Evolutionary conservation across 1,140 invertebrate genomes (phyloP).

Genomic region (Conopomorpha cramerella): DNA sequence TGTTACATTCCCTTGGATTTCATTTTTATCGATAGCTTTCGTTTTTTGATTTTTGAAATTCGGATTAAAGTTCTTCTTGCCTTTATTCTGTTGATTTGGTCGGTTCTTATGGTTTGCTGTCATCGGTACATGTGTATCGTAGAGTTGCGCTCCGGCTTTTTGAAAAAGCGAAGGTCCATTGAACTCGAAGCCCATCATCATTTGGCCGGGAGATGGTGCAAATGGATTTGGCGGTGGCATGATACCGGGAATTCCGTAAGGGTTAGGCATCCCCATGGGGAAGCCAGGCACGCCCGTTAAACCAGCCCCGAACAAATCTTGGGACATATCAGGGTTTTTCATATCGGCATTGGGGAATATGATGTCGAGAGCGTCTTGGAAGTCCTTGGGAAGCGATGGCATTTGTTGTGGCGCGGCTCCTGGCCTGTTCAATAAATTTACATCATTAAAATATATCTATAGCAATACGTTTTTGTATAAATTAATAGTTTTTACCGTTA

Average conservation of each 20-base stretch:
- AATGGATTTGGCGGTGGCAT: no score
- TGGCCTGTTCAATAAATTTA: no score
- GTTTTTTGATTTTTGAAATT: not conserved
- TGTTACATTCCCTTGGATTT: slow-evolving; percentile 2
- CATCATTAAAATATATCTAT: no score
- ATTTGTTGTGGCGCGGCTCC: no score
- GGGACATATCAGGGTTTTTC: slow-evolving; percentile 18
- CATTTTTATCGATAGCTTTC: not conserved
- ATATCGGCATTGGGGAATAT: slow-evolving; percentile 66
- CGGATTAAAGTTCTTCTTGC: slow-evolving; percentile 2
- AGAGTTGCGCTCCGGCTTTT: slow-evolving; percentile 25
- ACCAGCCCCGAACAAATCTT: slow-evolving; percentile 14
- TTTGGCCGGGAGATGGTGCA: no score
- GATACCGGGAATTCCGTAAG: no score
- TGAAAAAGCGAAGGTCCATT: slow-evolving; percentile 21
- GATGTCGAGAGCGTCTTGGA: slow-evolving; percentile 73
- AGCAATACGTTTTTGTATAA: no score
- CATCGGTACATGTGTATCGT: slow-evolving; percentile 34
- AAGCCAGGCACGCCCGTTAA: slow-evolving; percentile 16
- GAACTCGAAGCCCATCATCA: slow-evolving; percentile 50
- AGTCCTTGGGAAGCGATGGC: slow-evolving; percentile 61
- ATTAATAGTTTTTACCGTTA: no score
- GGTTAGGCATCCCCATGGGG: slow-evolving; percentile 12
- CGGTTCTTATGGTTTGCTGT: slow-evolving; percentile 12
- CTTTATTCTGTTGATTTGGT: not conserved